Conservation (phyloP, 2,888 invertebrate species). For the Dilophus febrilis region DNA sequence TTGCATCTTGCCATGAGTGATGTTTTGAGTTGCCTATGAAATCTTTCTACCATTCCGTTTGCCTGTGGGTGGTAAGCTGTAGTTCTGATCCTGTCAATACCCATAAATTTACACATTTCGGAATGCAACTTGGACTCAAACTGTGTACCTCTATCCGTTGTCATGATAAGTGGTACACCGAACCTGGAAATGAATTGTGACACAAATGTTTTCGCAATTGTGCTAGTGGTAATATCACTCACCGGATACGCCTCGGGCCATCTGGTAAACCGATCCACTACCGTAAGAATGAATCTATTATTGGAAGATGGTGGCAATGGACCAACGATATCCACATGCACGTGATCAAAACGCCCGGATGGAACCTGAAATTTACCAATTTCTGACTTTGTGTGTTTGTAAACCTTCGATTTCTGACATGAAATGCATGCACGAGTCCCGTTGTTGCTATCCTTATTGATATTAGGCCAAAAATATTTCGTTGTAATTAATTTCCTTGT, state of each 20-base stretch:
- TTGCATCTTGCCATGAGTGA: neutral
- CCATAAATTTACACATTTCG: neutral
- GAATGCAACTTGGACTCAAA: neutral
- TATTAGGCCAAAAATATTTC: neutral
- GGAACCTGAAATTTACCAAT: neutral
- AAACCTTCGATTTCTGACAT: conserved; percentile 1
- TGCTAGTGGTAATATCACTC: conserved; percentile 6
- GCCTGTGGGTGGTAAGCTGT: neutral
- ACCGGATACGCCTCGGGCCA: conserved; percentile 10
- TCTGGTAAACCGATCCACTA: no score
- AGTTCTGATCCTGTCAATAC: neutral
- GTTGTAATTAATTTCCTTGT: neutral
- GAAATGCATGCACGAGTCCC: neutral
- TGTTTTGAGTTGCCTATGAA: neutral
- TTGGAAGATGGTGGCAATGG: no score
- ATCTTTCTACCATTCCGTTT: neutral
- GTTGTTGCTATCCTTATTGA: neutral
- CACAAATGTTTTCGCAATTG: conserved; percentile 7
- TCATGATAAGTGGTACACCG: conserved; percentile 6
- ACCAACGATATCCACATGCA: conserved; percentile 11
- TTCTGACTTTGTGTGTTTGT: neutral
- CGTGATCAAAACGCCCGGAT: conserved; percentile 6
- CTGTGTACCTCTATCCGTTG: conserved; percentile 1
- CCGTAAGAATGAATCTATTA: conserved; percentile 3
- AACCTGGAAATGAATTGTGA: conserved; percentile 9